A percentile compares a stretch with the other conserved stretches of the same genome.
These are phyloP conservation scores for Empidonax alnorum DNA, from an alignment of 2,113 vertebrate genomes.

Conservation along the genomic window DNA sequence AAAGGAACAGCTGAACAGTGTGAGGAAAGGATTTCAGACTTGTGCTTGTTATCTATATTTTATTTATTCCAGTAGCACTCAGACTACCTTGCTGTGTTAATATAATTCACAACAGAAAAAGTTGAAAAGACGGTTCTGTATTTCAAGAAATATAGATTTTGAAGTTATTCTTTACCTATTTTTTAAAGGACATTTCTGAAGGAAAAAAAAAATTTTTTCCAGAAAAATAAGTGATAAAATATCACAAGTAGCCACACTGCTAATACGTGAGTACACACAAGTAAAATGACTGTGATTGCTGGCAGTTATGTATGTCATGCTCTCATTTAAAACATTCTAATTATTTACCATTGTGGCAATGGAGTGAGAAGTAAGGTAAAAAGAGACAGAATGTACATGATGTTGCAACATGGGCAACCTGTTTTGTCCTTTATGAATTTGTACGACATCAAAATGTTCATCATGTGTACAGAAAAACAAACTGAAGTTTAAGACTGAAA, in stretches of 20 bases:
- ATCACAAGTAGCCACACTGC: neutral
- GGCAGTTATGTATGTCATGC: neutral
- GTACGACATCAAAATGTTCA: neutral
- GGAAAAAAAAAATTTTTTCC: neutral
- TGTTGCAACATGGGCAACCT: neutral
- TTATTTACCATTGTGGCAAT: neutral
- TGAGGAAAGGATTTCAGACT: neutral
- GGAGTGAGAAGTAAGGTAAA: neutral
- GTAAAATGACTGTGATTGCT: neutral
- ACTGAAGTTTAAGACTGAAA: neutral
- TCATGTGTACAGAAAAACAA: neutral
- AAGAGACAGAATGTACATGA: neutral
- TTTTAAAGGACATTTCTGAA: neutral
- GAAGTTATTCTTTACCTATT: neutral
- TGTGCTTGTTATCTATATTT: neutral
- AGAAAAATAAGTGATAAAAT: neutral
- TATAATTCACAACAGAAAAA: neutral
- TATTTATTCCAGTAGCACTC: neutral
- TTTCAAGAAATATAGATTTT: neutral
- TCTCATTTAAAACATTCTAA: neutral
- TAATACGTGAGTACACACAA: neutral
- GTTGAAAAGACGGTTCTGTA: neutral
- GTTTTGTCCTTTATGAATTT: neutral
- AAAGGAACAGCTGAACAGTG: neutral
- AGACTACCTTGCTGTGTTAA: neutral